Base-by-base conservation (phyloP, 2,888 invertebrate species). In the Nomada ruficornis region DNA sequence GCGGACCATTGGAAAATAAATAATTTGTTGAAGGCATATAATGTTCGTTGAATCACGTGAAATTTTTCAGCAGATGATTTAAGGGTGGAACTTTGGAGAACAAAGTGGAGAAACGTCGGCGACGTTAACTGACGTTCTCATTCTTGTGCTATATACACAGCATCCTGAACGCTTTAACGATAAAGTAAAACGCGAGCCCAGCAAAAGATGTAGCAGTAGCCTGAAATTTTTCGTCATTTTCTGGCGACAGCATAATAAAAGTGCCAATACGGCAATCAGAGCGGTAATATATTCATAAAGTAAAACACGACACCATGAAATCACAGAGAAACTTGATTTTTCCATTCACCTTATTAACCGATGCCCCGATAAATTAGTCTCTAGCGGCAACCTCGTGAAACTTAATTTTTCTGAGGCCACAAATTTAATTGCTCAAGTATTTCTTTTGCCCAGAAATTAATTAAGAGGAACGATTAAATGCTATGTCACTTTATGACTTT, bases 121-220 rank as follows among this genome's bases (percentile, higher is more conserved):
- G 29, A 20, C 26, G 54, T 62, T 63, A 59, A 36, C 36, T 36
- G 7, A 7, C 36, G 36, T 36, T 36, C 36, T 36, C 36, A 36
- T 65, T 42, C 9, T 62, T 15, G 4, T 29, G 26, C 26, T n/a
- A 20, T 9, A 20, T 26, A 26, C n/a, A 18, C 23, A 36, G 29
- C 59, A 42, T 18, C 26, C 26, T 29, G 60, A 73, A 73, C 42
- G 52, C 26, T 77, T 52, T 59, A 59, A 44, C 59, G 50, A 73
- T 65, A 65, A 65, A 65, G 59, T 52, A 29, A 44, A 20, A 44
- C 42, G 20, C 29, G 44, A 60, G 65, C 65, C 20, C 50, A 29
- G 18, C 3, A 13, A 60, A 76, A 73, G 20, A 29, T 26, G 9
- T 18, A 9, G 13, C 20, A 52, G 26, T 60, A n/a, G 20, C 52